These are phyloP conservation scores for Euborellia annulipes DNA, from an alignment of 1,140 invertebrate genomes.

Conservation along the genomic window DNA sequence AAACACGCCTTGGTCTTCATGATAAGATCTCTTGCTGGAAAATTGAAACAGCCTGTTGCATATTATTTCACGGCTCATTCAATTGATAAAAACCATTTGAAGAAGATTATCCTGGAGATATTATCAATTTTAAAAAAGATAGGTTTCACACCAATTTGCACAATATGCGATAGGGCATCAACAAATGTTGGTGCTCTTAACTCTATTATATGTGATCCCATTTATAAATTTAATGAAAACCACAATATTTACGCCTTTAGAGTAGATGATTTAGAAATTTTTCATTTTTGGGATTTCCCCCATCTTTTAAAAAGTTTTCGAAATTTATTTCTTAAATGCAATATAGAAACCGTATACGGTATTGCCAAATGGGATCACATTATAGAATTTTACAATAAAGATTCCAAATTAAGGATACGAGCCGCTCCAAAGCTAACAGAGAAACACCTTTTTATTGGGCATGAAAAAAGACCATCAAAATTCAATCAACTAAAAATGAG, in stretches of 20 bases:
- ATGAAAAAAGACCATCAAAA: too few species aligned
- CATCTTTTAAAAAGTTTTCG: not conserved
- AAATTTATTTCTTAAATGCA: not conserved
- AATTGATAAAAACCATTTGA: not conserved
- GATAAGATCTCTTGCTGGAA: not conserved
- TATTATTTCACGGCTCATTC: not conserved
- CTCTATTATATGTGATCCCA: too few species aligned
- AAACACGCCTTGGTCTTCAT: not conserved
- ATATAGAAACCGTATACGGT: not conserved
- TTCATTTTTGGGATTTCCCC: not conserved
- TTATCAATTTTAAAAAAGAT: not conserved
- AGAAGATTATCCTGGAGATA: not conserved
- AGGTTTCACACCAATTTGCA: not conserved
- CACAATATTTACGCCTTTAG: not conserved
- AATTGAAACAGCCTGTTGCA: slow-evolving; percentile 1
- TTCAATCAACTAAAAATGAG: not conserved
- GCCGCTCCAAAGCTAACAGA: not conserved
- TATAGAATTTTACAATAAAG: not conserved
- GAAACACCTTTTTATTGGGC: too few species aligned
- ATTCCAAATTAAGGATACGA: not conserved
- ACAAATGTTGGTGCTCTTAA: not conserved
- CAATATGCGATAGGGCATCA: not conserved
- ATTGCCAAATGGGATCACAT: not conserved
- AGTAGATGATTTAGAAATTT: not conserved
- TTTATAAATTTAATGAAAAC: not conserved